Conservation (phyloP, 30 jellyfish, hydroid and myxozoan genomes). For the Cassiopea xamachana region DNA sequence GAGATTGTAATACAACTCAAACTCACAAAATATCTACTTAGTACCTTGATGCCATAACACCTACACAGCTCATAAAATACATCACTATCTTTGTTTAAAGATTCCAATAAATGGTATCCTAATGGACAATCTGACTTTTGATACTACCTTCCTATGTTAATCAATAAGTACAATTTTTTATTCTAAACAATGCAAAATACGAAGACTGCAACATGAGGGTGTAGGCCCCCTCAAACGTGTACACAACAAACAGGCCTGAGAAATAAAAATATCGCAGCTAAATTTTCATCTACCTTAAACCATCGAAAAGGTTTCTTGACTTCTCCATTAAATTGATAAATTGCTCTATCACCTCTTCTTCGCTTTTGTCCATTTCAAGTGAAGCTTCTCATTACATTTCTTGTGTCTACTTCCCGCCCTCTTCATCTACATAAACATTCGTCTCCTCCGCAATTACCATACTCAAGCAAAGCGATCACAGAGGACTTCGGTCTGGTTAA, state of each 20-base stretch:
- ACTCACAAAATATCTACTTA: neutral
- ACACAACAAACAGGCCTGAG: too few relatives aligned
- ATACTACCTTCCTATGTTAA: too few relatives aligned
- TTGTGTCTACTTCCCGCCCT: constrained; percentile 48
- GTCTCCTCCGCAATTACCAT: constrained; percentile 20
- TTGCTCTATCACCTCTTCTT: constrained; percentile 60
- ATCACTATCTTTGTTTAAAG: too few relatives aligned
- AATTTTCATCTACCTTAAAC: constrained; percentile 28
- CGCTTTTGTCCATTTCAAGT: constrained; percentile 15
- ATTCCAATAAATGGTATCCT: too few relatives aligned
- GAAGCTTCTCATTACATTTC: neutral
- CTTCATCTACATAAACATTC: neutral
- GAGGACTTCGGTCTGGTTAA: too few relatives aligned
- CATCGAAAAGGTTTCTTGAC: constrained; percentile 60
- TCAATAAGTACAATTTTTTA: too few relatives aligned
- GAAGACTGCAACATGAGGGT: too few relatives aligned
- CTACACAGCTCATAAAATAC: too few relatives aligned
- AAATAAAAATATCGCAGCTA: neutral
- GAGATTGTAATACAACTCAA: neutral
- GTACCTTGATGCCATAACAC: neutral
- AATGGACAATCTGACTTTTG: too few relatives aligned
- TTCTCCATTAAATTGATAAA: constrained; percentile 52
- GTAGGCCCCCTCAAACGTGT: too few relatives aligned
- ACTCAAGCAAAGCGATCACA: neutral
- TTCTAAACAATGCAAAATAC: too few relatives aligned